These are phyloP conservation scores for Orgyia antiqua DNA, from an alignment of 2,888 invertebrate genomes.

Conservation along the genomic window DNA sequence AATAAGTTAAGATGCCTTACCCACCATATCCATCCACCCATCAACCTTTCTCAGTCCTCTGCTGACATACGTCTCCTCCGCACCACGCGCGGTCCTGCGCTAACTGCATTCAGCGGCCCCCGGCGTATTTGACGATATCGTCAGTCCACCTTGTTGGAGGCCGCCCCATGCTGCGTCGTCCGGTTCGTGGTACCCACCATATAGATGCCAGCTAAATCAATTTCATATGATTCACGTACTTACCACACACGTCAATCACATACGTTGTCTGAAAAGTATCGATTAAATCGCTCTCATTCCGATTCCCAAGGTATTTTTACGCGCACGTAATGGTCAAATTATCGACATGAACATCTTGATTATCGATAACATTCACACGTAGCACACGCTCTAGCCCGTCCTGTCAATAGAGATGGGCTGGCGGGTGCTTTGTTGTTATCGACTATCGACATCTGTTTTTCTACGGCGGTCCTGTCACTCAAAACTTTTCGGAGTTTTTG, in stretches of 20 bases:
- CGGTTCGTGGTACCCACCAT: too few relatives aligned
- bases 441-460: constrained; percentile 67
- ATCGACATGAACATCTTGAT: constrained; percentile 64
- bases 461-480: constrained; percentile 76
- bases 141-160: too few relatives aligned
- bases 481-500: constrained; percentile 63
- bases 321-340: constrained; percentile 64
- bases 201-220: too few relatives aligned
- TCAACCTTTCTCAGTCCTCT: too few relatives aligned
- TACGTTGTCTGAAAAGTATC: constrained; percentile 20
- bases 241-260: constrained; percentile 6
- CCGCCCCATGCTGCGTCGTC: too few relatives aligned
- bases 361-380: constrained; percentile 76
- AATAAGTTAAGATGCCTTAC: too few relatives aligned
- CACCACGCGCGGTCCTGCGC: too few relatives aligned
- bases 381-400: constrained; percentile 67
- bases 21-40: too few relatives aligned
- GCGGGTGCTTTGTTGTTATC: constrained; percentile 71
- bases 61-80: too few relatives aligned
- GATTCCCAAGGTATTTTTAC: constrained; percentile 50
- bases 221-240: too few relatives aligned
- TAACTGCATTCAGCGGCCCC: too few relatives aligned
- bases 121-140: too few relatives aligned
- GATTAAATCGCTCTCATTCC: constrained; percentile 50
- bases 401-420: constrained; percentile 67